Percentiles rank a stretch among this genome's conserved stretches.
These are phyloP conservation scores for Camponotus pennsylvanicus DNA, from an alignment of 1,140 invertebrate genomes.

Conservation along the genomic window DNA sequence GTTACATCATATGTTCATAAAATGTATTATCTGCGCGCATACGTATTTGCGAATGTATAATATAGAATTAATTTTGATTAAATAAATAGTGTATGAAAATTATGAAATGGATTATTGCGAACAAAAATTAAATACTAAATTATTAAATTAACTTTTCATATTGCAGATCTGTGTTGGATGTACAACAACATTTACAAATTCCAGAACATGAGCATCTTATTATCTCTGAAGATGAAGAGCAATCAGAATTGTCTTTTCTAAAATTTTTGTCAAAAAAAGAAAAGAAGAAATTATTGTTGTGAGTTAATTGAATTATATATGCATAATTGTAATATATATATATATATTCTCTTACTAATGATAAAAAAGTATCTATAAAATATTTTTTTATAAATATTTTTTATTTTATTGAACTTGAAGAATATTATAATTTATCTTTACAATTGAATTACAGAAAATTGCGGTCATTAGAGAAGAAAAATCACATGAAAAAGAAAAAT, in stretches of 20 bases:
- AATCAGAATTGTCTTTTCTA: conserved; percentile 91
- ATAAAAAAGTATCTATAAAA: not conserved
- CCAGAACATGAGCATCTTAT: conserved; percentile 83
- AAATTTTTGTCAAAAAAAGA: conserved; percentile 95
- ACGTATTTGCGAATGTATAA: not conserved
- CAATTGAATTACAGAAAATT: conserved; percentile 88
- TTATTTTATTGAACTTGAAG: not conserved
- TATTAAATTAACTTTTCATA: conserved; percentile 31
- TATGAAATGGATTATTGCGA: not conserved
- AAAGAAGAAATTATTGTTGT: conserved; percentile 96
- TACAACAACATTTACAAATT: conserved; percentile 87
- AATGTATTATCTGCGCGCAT: conserved; percentile 16
- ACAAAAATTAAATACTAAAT: not conserved
- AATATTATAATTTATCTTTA: not conserved
- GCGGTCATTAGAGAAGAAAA: conserved; percentile 91
- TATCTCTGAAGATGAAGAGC: conserved; percentile 88
- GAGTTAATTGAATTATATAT: conserved; percentile 76
- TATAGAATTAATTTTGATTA: not conserved
- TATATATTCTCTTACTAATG: not conserved
- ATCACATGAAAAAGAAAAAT: conserved; percentile 87
- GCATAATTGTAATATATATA: not conserved
- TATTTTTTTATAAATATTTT: not conserved
- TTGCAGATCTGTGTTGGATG: conserved; percentile 86
- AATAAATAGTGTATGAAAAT: not conserved
- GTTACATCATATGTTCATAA: conserved; percentile 63